Evolutionary conservation across 2,113 vertebrate species (phyloP).

Genomic region (Grus americana): DNA sequence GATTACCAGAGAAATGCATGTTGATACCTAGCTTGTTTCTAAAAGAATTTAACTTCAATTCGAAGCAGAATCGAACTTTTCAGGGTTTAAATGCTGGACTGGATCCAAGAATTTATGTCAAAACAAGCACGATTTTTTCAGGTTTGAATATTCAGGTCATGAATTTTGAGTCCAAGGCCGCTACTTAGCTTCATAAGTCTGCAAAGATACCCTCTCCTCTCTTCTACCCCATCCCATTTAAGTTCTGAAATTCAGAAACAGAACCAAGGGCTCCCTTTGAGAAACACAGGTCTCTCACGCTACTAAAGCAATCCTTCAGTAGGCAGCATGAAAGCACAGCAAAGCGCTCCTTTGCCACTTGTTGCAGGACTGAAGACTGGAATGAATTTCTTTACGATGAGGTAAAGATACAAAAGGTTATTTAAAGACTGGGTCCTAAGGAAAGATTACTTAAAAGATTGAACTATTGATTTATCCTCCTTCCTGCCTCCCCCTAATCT

Average conservation of each 20-base stretch:
- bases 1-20: neutral
- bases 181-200: neutral
- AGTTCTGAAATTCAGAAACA: neutral
- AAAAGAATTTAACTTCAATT: neutral
- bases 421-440: neutral
- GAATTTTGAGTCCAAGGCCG: neutral
- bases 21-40: neutral
- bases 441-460: neutral
- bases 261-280: neutral
- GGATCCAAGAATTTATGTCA: neutral
- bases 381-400: neutral
- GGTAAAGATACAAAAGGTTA: neutral
- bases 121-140: neutral
- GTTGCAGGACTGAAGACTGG: neutral
- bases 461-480: neutral
- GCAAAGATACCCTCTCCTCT: neutral
- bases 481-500: neutral
- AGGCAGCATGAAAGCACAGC: neutral
- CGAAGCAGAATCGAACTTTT: neutral
- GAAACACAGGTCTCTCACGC: neutral
- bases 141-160: neutral
- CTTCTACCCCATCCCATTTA: neutral
- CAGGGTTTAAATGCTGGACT: neutral
- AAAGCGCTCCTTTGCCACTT: neutral
- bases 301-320: neutral